phyloP scores from a whole-genome alignment of 2,888 invertebrate species.

The Diplolepis rosae region DNA sequence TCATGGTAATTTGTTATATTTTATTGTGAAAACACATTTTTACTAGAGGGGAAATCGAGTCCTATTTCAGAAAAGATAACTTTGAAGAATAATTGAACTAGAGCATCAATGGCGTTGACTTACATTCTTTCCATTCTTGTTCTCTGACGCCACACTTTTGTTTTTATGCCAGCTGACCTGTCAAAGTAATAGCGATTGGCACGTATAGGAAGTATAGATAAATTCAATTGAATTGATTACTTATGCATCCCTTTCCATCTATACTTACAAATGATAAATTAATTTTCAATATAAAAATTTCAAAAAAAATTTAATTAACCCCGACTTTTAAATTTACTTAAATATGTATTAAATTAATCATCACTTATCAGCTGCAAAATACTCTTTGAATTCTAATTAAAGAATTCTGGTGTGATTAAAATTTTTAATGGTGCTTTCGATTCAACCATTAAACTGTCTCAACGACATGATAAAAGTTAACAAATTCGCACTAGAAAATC shows the following conservation, averaged over 20 bases:
- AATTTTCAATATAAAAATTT: background rate
- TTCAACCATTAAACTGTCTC: constrained; percentile 4
- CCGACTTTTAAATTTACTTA: background rate
- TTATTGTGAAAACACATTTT: no score
- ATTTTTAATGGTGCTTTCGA: background rate
- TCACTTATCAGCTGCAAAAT: background rate
- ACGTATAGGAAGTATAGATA: background rate
- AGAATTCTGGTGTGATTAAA: background rate
- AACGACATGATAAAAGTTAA: background rate
- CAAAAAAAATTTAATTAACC: no score
- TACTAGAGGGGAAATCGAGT: no score
- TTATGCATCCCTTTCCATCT: no score
- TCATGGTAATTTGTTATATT: no score
- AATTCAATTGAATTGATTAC: background rate
- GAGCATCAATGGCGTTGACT: background rate
- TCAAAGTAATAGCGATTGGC: background rate
- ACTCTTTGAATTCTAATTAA: background rate
- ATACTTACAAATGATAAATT: no score
- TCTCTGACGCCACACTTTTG: background rate
- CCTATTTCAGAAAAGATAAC: background rate
- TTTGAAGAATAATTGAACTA: no score
- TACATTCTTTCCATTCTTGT: background rate
- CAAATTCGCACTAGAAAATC: constrained; percentile 5
- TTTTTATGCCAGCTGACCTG: background rate
- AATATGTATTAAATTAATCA: background rate